These are phyloP conservation scores for Corythornis madagascariensis DNA, from an alignment of 2,113 vertebrate genomes.

Conservation along the genomic window DNA sequence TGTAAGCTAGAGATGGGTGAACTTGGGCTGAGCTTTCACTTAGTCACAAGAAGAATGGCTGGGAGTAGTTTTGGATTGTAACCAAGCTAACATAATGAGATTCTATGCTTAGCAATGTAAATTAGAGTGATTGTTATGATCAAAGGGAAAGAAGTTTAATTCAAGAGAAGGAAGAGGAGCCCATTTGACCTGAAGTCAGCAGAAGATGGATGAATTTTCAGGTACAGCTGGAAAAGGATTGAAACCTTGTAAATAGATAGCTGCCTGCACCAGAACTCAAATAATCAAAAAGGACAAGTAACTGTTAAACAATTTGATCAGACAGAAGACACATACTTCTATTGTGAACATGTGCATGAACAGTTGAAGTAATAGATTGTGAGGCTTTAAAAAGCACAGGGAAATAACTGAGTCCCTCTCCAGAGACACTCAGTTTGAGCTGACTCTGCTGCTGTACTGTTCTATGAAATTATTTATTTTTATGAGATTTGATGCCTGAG, in stretches of 20 bases:
- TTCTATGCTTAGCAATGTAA: neutral
- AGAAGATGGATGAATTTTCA: neutral
- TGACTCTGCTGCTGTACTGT: no score
- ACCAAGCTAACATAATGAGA: neutral
- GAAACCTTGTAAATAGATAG: neutral
- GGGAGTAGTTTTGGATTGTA: neutral
- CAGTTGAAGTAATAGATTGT: neutral
- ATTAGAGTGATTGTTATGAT: neutral
- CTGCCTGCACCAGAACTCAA: neutral
- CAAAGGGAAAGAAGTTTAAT: neutral
- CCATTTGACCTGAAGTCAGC: no score
- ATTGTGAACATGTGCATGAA: neutral
- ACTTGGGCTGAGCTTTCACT: neutral
- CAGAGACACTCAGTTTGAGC: neutral
- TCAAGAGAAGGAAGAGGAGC: neutral
- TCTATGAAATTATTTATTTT: no score
- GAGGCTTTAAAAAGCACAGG: neutral
- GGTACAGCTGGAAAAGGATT: neutral
- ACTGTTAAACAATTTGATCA: neutral
- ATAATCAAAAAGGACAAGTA: neutral
- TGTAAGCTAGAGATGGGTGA: neutral
- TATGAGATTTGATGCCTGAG: no score
- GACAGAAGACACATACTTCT: neutral
- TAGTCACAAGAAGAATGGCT: neutral
- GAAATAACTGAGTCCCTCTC: neutral